Percentiles rank a stretch among this genome's conserved stretches.
Conservation (phyloP, 2,797 vertebrate species). For the Dermochelys coriacea region DNA sequence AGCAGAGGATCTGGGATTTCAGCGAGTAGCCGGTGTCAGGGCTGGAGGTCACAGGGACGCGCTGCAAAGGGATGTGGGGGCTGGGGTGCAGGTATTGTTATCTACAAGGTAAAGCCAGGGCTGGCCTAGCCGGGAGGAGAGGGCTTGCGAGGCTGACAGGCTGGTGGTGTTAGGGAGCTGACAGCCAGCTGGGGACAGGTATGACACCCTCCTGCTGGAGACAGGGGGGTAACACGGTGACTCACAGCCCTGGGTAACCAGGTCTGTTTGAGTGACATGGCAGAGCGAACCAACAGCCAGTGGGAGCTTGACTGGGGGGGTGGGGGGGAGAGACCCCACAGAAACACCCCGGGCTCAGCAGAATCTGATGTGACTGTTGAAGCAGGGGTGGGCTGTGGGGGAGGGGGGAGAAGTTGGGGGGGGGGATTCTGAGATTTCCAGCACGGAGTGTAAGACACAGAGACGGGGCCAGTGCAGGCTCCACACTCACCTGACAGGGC, state of each 20-base stretch:
- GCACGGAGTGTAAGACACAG: neutral
- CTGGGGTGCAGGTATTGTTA: no score
- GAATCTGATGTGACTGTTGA: neutral
- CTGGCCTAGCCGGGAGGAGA: no score
- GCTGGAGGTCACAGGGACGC: neutral
- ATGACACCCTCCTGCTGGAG: no score
- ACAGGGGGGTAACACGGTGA: no score
- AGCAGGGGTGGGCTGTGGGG: accelerated
- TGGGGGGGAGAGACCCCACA: neutral
- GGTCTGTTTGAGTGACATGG: neutral
- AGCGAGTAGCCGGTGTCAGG: no score
- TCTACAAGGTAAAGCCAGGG: neutral
- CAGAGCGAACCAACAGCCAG: no score
- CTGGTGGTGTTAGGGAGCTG: neutral
- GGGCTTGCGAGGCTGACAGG: no score
- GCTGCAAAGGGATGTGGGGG: no score
- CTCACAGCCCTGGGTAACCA: neutral
- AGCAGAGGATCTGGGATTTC: no score
- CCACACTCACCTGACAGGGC: neutral
- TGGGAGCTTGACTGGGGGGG: no score
- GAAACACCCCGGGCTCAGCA: neutral
- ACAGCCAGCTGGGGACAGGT: neutral
- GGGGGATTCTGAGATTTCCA: neutral
- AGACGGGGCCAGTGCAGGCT: neutral
- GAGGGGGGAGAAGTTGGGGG: no score